Evolutionary conservation across 2,888 invertebrate species (phyloP).

Genomic region (Agrochola litura): DNA sequence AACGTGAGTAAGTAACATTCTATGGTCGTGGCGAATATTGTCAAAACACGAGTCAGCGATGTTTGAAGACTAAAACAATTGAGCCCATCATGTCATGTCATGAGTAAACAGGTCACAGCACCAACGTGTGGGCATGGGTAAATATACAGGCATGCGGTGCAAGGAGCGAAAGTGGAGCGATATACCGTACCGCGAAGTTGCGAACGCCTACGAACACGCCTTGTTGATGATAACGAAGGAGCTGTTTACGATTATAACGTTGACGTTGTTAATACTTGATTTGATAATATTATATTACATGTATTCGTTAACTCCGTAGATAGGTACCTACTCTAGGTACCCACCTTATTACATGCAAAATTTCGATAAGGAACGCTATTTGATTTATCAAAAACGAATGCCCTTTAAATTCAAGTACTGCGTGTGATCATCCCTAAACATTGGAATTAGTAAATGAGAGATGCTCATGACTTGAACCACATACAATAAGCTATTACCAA

Average conservation of each 20-base stretch:
- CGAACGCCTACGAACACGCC: constrained; percentile 24
- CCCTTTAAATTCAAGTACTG: neutral
- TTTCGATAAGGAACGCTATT: neutral
- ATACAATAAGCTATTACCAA: constrained; percentile 39
- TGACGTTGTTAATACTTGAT: neutral
- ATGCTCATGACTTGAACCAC: constrained; percentile 36
- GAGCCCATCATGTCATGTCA: constrained; percentile 68
- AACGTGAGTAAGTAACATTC: constrained; percentile 62
- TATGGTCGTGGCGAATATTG: constrained; percentile 75
- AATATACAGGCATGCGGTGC: constrained; percentile 65
- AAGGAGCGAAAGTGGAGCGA: constrained; percentile 73
- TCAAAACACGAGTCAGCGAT: constrained; percentile 78
- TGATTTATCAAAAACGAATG: neutral
- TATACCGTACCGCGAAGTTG: constrained; percentile 59
- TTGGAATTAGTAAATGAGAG: neutral
- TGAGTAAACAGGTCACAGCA: constrained; percentile 75
- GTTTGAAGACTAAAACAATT: constrained; percentile 78
- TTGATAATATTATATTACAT: neutral
- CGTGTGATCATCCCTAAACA: neutral
- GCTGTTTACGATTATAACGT: constrained; percentile 16
- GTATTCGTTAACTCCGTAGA: neutral
- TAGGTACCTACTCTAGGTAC: neutral
- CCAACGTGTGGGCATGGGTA: constrained; percentile 64
- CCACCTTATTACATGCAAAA: neutral
- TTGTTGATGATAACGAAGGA: constrained; percentile 42